Base-by-base conservation (phyloP, 2,113 vertebrate species). In the Stigmatopora argus region DNA sequence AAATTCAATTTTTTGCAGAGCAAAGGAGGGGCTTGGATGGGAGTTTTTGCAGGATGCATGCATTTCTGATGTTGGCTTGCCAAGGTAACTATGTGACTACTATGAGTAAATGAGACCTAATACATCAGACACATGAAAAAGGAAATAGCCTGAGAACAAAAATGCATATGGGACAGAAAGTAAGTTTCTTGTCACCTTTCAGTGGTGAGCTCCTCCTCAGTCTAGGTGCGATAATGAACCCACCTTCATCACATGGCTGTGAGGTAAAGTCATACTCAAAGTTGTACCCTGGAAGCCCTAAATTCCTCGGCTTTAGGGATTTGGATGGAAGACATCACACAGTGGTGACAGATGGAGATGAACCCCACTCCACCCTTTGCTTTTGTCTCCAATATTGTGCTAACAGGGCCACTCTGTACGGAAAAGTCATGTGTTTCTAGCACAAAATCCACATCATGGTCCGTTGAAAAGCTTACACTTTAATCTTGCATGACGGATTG, bases 401-500 rank as follows among this genome's bases (percentile, higher is more conserved):
- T 11, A 66, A 73, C 73, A 78, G 66, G 72, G 74, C 73, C 72
- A 34, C 71, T 69, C 80, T 73, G 10, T 78, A 79, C 77, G 76
- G 78, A 81, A 87, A 90, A 87, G 74, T 75, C 78, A 76, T 70
- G 68, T 81, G 83, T 88, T 83, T 82, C 81, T 83, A 45, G 79
- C 70, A 83, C 87, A 86, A 90, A 87, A 89, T 79, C 81, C 78
- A 73, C 83, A 84, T 91, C 86, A 78, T 79, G 75, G 80, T 81
- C 85, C 78, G 69, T 85, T 78, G 82, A 91, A 86, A 83, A 88
- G 88, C 84, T 88, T 88, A 87, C 73, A 65, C 71, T 76, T 77
- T 90, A 90, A 91, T 90, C 88, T 88, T 72, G 82, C 85, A 83
- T 88, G 87, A 90, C 89, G 82, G 86, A 90, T 90, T 85, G 88